These are phyloP conservation scores for Habrosyne pyritoides DNA, from an alignment of 2,888 invertebrate genomes.

Conservation along the genomic window DNA sequence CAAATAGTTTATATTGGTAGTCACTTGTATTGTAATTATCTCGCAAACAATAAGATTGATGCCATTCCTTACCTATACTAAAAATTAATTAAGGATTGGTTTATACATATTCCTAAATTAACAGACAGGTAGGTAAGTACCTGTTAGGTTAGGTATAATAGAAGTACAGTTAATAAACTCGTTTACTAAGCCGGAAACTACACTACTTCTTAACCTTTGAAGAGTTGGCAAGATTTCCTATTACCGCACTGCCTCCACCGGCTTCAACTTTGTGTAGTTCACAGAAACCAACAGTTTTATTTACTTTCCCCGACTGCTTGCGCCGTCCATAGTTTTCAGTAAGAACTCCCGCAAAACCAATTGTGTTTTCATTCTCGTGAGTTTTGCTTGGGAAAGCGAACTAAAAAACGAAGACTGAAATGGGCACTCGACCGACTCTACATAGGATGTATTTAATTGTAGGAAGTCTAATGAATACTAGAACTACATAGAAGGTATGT, in stretches of 20 bases:
- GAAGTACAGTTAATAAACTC: conserved; percentile 40
- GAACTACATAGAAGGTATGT: background rate
- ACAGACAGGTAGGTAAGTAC: too few species aligned
- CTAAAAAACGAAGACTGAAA: background rate
- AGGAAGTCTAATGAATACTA: background rate
- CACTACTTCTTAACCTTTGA: conserved; percentile 55
- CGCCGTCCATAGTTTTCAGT: conserved; percentile 28
- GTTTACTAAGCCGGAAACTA: conserved; percentile 45
- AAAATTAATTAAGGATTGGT: too few species aligned
- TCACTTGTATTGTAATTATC: too few species aligned
- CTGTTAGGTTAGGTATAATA: background rate
- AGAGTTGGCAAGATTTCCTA: conserved; percentile 58
- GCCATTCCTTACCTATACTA: too few species aligned
- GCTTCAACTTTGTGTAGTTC: conserved; percentile 45
- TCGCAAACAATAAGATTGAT: too few species aligned
- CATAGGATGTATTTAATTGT: background rate
- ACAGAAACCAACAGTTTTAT: conserved; percentile 48
- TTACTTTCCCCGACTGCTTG: conserved; percentile 40
- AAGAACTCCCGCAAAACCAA: conserved; percentile 19
- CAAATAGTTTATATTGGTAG: too few species aligned
- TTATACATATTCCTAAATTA: too few species aligned
- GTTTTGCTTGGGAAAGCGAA: background rate
- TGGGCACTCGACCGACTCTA: background rate
- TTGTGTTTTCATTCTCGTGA: conserved; percentile 12
- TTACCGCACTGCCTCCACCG: conserved; percentile 39